phyloP scores from a whole-genome alignment of 2,888 invertebrate genomes.

The Dynastes maya region DNA sequence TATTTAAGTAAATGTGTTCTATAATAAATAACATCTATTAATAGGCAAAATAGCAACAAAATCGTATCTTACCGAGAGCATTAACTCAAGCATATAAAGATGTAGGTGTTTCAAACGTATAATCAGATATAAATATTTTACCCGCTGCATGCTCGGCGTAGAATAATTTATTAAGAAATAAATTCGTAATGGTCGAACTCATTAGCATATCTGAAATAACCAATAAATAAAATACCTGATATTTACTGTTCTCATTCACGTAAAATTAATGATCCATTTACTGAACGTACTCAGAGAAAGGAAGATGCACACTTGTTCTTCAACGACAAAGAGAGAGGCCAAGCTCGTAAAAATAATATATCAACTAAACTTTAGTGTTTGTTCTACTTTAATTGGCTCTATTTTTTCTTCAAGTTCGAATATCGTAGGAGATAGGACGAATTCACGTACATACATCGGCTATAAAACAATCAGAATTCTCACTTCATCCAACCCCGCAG shows the following conservation, averaged over 20 bases:
- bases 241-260: constrained; percentile 28
- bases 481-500: constrained; percentile 52
- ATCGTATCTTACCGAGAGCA: background rate
- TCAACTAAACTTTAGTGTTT: constrained; percentile 29
- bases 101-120: constrained; percentile 29
- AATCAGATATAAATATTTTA: constrained; percentile 33
- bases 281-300: background rate
- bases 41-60: too few relatives aligned
- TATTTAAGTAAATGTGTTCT: too few relatives aligned
- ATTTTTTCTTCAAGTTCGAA: constrained; percentile 19
- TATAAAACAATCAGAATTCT: constrained; percentile 56
- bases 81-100: constrained; percentile 5
- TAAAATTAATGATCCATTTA: constrained; percentile 40
- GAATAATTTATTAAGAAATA: constrained; percentile 39
- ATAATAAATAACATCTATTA: too few relatives aligned
- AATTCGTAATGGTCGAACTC: constrained; percentile 29
- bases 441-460: constrained; percentile 43
- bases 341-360: constrained; percentile 4
- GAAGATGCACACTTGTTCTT: background rate
- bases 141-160: background rate
- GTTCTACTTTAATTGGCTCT: constrained; percentile 33
- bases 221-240: constrained; percentile 27
- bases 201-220: constrained; percentile 45
- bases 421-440: constrained; percentile 15
- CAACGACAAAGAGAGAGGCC: background rate